Evolutionary conservation across 1,140 invertebrate species (phyloP), one percentile per base, ranked within the genome.

Genomic region (Aplysia californica): DNA sequence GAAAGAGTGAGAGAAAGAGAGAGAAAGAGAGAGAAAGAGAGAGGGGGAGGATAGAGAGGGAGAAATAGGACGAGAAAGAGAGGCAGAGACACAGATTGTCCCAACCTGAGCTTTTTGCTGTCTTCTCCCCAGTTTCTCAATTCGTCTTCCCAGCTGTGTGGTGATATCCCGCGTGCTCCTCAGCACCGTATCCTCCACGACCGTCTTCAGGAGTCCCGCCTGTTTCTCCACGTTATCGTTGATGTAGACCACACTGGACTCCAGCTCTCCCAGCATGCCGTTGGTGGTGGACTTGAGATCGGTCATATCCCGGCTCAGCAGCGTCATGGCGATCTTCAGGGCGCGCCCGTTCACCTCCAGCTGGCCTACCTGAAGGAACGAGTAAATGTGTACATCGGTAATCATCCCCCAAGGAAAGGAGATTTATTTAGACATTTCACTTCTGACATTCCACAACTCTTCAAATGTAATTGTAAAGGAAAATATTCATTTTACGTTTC

Each of bases 231-330:
- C 33, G 39, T 75, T 76, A n/a, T 77, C 65, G 33, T 79, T 79
- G 18, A 83, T 56, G 50, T 70, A 70, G 20, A 55, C 33, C 15
- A 82, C 67, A n/a, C 68, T 74, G 58, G 64, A 61, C 39, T 80
- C 82, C 64, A 83, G 59, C 44, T 75, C 76, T 35, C 69, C 67
- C 33, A 82, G 78, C 44, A 74, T 66, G 18, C 64, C 66, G 21
- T 78, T 18, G 29, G 29, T 65, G 21, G 4, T 75, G 35, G 35
- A 44, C 72, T 75, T 75, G n/a, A 75, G 31, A 6, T 75, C 72
- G 10, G 72, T 38, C 1, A 75, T 41, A 33, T 75, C 72, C n/a
- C 29, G 2, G 31, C 29, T n/a, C 1, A 75, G 26, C 6, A 75
- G 23, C n/a, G 29, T 75, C 15, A 55, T 4, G 10, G 33, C 10